Conservation (phyloP, 2,797 vertebrate species). For the Gallirallus australis region DNA sequence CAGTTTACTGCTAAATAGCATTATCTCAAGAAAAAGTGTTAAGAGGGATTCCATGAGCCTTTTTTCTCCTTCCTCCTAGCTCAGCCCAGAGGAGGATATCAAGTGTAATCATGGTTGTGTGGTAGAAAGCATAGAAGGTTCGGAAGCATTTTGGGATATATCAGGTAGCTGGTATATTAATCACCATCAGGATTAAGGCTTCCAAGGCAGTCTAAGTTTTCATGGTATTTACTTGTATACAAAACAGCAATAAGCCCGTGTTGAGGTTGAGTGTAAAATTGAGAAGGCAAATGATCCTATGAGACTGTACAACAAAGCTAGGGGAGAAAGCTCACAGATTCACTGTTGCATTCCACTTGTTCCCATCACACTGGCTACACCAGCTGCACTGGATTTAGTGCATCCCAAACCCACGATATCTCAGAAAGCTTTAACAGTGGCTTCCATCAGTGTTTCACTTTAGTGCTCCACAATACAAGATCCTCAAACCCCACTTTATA, state of each 20-base stretch:
- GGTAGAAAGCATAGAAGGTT: background rate
- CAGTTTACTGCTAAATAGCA: background rate
- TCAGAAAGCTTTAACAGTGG: background rate
- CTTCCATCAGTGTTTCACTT: background rate
- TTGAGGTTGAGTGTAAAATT: background rate
- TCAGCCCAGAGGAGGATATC: background rate
- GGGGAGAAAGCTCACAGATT: background rate
- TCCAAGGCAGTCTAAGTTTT: background rate
- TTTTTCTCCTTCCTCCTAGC: background rate
- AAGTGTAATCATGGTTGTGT: background rate
- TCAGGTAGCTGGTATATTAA: background rate
- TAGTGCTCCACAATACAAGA: background rate
- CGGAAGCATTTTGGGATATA: background rate
- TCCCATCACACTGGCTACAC: background rate
- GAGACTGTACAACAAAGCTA: background rate
- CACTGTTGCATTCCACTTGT: background rate
- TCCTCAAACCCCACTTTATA: background rate
- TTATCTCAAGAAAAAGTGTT: background rate
- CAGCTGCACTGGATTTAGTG: background rate
- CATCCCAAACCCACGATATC: background rate
- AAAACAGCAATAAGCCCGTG: background rate
- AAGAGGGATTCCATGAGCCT: background rate
- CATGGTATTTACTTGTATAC: background rate
- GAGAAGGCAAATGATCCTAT: background rate
- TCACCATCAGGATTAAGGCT: background rate